Conservation (phyloP, 2,113 vertebrate species). For the Macheiramphus alcinus region DNA sequence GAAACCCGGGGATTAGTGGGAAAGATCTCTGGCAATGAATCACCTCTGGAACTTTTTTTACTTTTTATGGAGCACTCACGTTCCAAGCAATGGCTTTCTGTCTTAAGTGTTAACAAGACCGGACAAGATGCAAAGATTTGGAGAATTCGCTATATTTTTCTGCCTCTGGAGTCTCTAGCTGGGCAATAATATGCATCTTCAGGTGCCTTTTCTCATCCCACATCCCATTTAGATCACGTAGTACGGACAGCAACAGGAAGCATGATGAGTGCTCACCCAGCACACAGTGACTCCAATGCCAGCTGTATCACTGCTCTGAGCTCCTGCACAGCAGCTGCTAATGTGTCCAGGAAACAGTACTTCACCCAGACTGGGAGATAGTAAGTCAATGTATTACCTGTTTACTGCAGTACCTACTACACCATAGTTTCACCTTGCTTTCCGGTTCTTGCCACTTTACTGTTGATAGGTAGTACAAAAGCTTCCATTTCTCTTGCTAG, state of each 20-base stretch:
- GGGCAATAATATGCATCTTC: not conserved
- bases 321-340: constrained; percentile 64
- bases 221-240: constrained; percentile 42
- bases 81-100: not conserved
- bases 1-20: not conserved
- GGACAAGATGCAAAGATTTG: not conserved
- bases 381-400: constrained; percentile 41
- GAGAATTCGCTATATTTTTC: not conserved
- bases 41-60: not conserved
- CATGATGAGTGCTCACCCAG: constrained; percentile 57
- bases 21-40: not conserved
- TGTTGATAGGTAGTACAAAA: not conserved
- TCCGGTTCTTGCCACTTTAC: not conserved
- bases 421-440: not conserved
- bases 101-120: not conserved
- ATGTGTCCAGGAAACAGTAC: constrained; percentile 50
- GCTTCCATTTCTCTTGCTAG: not conserved
- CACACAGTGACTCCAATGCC: constrained; percentile 70
- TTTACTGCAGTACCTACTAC: not conserved
- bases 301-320: constrained; percentile 76
- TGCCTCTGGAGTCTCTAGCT: not conserved
- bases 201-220: not conserved
- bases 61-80: not conserved
- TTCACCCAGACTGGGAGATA: constrained; percentile 83
- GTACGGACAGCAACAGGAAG: constrained; percentile 64